Evolutionary conservation across 2,797 vertebrate genomes (phyloP).

Genomic region (Liasis olivaceus): DNA sequence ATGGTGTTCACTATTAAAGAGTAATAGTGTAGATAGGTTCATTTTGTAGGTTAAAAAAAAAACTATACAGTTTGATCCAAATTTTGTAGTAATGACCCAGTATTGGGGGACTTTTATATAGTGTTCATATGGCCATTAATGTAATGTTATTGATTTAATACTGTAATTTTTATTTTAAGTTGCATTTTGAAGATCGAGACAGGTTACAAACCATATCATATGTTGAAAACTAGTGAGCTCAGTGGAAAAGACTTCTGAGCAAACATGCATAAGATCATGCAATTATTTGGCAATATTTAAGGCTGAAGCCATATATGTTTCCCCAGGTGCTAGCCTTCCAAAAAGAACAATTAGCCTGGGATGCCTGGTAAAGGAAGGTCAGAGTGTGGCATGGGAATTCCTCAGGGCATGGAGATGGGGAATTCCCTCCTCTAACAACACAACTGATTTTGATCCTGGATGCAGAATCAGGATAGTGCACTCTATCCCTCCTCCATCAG

Average conservation of each 20-base stretch:
- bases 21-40: background rate
- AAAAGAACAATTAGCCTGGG: background rate
- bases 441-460: background rate
- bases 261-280: background rate
- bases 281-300: background rate
- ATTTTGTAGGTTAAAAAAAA: background rate
- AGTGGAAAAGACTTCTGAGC: background rate
- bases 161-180: background rate
- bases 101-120: background rate
- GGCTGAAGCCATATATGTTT: background rate
- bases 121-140: background rate
- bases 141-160: background rate
- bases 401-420: background rate
- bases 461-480: too few species aligned
- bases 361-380: background rate
- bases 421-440: background rate
- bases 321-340: background rate
- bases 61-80: background rate
- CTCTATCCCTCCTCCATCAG: background rate
- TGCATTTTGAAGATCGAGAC: background rate
- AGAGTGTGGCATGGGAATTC: too few species aligned
- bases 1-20: background rate
- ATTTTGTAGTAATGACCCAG: background rate
- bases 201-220: background rate
- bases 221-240: background rate